Evolutionary conservation across 2,113 vertebrate species (phyloP), one percentile per base, ranked within the genome.

Genomic region (Brachyhypopomus gauderio): DNA sequence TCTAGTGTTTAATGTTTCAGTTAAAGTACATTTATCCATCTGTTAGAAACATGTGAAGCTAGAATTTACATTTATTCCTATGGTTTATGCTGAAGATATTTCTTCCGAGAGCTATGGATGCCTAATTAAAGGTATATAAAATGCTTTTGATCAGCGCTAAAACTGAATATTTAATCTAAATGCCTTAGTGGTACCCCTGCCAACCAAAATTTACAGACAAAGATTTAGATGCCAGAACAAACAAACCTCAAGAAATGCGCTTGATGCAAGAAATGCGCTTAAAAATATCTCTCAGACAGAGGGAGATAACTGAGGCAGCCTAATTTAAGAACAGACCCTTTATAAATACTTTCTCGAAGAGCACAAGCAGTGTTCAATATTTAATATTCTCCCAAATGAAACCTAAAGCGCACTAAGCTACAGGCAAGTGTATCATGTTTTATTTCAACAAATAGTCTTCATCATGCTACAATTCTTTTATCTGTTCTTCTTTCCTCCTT

Each of bases 291-390:
- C 30, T 30, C 7, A 5, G 4, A 55, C 19, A 67, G 48, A 73
- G 45, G n/a, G n/a, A 16, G 23, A n/a, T 30, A 7, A 14, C 23
- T 19, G 64, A 14, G n/a, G 2, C 17, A 59, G 59, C 22, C n/a
- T 60, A 9, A n/a, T 60, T 60, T 23, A 72, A 85, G 36, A 74
- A 56, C n/a, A 5, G 17, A 36, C 22, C 70, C 52, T 69, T 75
- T 75, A 83, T 78, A 81, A 84, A 84, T 86, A 75, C 79, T 55
- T 80, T 77, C 56, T 72, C 77, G 38, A 80, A 25, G 20, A n/a
- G 72, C 52, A 38, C 20, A 36, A 22, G 22, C 41, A 73, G n/a
- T 66, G 71, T 67, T 84, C 72, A 81, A 84, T 84, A 86, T 84
- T 84, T 86, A 78, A 86, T 84, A 58, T 63, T 48, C 22, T 34